phyloP scores from a whole-genome alignment of 2,888 invertebrate species.

The Epinotia brunnichana region DNA sequence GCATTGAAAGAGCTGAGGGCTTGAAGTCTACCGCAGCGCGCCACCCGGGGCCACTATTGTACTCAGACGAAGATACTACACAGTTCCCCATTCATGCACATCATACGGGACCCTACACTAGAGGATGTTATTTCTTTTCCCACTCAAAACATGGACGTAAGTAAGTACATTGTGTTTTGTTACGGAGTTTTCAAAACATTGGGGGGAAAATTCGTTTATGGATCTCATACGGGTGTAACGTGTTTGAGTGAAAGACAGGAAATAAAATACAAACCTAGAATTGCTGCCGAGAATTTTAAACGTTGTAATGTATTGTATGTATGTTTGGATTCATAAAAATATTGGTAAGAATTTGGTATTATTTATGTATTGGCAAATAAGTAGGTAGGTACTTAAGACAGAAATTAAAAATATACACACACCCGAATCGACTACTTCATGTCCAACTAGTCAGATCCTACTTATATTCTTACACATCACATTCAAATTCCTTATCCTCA shows the following conservation, averaged over 20 bases:
- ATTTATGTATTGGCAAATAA: too few species aligned
- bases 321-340: too few species aligned
- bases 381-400: too few species aligned
- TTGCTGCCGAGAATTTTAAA: neutral
- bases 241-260: neutral
- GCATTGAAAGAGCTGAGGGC: slow-evolving; percentile 5
- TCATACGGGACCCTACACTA: slow-evolving; percentile 28
- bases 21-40: neutral
- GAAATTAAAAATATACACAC: too few species aligned
- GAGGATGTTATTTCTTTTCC: slow-evolving; percentile 32
- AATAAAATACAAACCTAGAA: neutral
- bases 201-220: slow-evolving; percentile 35
- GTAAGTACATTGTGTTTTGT: slow-evolving; percentile 38
- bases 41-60: slow-evolving; percentile 31
- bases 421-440: too few species aligned
- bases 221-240: neutral
- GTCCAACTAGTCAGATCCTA: too few species aligned
- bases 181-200: slow-evolving; percentile 38
- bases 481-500: too few species aligned
- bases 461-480: too few species aligned
- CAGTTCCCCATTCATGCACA: slow-evolving; percentile 22
- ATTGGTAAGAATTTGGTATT: too few species aligned
- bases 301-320: too few species aligned
- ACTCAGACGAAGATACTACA: slow-evolving; percentile 24
- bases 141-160: slow-evolving; percentile 36